Conservation (phyloP, 1,140 invertebrate genomes). For the Capitella teleta region DNA sequence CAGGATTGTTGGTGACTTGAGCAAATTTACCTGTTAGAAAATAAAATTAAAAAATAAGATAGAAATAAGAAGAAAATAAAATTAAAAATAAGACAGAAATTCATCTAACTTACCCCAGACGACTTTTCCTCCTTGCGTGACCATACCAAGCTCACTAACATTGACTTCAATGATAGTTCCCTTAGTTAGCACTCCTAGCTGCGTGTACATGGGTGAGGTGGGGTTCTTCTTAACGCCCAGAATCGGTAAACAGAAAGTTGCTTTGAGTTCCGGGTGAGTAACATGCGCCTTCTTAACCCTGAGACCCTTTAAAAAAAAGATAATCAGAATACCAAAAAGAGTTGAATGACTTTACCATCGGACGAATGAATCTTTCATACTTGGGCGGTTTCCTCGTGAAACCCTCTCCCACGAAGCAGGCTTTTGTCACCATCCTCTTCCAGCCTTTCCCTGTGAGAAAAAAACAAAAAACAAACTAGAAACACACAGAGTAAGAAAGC, state of each 20-base stretch:
- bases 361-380: constrained; percentile 96
- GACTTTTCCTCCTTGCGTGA: constrained; percentile 97
- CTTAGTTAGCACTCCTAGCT: constrained; percentile 96
- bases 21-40: constrained; percentile 70
- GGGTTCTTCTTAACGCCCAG: constrained; percentile 99
- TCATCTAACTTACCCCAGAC: constrained; percentile 71
- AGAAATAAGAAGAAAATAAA: neutral
- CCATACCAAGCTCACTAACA: constrained; percentile 94
- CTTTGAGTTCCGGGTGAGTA: constrained; percentile 97
- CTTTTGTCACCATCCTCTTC: constrained; percentile 99
- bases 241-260: constrained; percentile 95
- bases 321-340: neutral
- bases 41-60: constrained; percentile 1
- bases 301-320: constrained; percentile 22
- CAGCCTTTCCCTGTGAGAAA: constrained; percentile 64
- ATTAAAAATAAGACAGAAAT: neutral
- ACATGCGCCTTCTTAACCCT: constrained; percentile 75
- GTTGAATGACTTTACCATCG: constrained; percentile 62
- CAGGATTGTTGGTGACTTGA: constrained; percentile 98
- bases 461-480: neutral
- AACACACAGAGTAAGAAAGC: neutral
- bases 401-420: constrained; percentile 81
- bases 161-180: constrained; percentile 58
- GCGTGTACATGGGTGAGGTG: constrained; percentile 91
- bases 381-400: constrained; percentile 99